phyloP scores from a whole-genome alignment of 2,797 vertebrate genomes.

The Syngnathus rostellatus region DNA sequence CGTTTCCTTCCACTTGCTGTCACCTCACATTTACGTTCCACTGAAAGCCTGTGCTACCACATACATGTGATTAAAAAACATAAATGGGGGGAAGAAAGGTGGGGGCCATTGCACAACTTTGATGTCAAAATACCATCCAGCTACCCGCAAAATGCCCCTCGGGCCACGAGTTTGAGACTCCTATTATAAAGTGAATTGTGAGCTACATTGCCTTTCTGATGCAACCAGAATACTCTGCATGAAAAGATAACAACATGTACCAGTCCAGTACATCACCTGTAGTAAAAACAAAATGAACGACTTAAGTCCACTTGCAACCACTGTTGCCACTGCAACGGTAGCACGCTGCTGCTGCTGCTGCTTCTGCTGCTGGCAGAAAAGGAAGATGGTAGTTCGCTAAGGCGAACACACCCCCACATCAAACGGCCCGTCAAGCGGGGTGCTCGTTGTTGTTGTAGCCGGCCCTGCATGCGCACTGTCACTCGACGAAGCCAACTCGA shows the following conservation, averaged over 20 bases:
- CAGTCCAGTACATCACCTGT: neutral
- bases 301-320: conserved; percentile 31
- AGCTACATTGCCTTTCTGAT: too few species aligned
- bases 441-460: conserved; percentile 70
- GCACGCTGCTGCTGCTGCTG: conserved; percentile 24
- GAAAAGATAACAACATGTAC: neutral
- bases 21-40: too few species aligned
- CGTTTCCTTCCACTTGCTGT: too few species aligned
- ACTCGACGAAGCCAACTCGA: conserved; percentile 16
- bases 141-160: too few species aligned
- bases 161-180: too few species aligned
- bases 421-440: conserved; percentile 63
- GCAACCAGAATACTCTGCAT: neutral
- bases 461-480: conserved; percentile 54
- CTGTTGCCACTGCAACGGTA: conserved; percentile 62
- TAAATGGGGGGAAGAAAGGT: too few species aligned
- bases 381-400: conserved; percentile 76
- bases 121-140: neutral
- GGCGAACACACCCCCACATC: conserved; percentile 76
- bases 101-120: neutral
- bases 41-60: too few species aligned
- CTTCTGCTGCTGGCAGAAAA: conserved; percentile 64
- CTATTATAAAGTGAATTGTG: neutral
- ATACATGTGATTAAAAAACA: too few species aligned
- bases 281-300: neutral